Evolutionary conservation across 2,797 vertebrate species (phyloP), one percentile per base, ranked within the genome.

Genomic region (Carduelis carduelis): DNA sequence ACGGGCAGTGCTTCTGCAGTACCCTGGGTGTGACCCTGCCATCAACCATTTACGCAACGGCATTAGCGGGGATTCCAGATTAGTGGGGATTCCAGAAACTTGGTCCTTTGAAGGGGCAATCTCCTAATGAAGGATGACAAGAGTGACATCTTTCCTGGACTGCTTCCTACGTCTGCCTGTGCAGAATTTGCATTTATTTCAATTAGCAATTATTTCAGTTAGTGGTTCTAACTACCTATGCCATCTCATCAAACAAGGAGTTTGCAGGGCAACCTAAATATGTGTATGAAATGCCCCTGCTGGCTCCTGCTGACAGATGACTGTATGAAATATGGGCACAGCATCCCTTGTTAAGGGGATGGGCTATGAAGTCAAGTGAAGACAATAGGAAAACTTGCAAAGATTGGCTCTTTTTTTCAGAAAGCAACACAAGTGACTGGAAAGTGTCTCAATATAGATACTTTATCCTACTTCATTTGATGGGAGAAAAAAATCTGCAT

Each of bases 51-150:
- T 96, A 95, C 0, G 20, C 93, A 95, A 95, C 18, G 5, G 87
- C 63, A 82, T 95, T 96, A 96, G 52, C 1, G 87, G 91, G 76
- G 84, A 94, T 93, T 83, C 94, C 93, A 83, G 94, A 94, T 95
- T 96, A 96, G 55, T 16, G 84, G 84, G 80, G 89, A 94, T 94
- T 95, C 95, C 92, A 93, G 92, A 93, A 94, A 86, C 63, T 69
- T 4, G 0, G 61, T 30, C 79, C 60, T 83, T 83, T 60, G 65
- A 53, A 69, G 52, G 50, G 66, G 20, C 22, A 1, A 68, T 95
- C 88, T 70, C 44, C 71, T 96, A 92, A 95, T 78, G 82, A 78
- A 44, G 35, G 50, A 34, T 69, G 96, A 89, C 92, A 94, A 65
- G 75, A 89, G 50, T 37, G 64, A 92, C 56, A 53, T 93, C 66